These are phyloP conservation scores for Mesochorus sp. DNA, from an alignment of 2,888 invertebrate species.

Conservation along the genomic window DNA sequence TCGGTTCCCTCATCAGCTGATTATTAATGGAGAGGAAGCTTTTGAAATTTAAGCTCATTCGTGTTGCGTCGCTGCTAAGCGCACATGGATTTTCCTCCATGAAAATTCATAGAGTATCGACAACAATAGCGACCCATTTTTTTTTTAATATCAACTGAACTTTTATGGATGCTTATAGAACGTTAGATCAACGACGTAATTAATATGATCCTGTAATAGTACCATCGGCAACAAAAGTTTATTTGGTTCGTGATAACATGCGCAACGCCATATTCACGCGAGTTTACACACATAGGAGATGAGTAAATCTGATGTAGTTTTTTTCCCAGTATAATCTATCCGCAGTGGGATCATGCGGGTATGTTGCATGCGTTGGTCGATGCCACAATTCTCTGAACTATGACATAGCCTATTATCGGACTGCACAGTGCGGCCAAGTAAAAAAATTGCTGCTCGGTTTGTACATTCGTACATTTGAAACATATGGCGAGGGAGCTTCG, in stretches of 20 bases:
- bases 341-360: conserved; percentile 51
- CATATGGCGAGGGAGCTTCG: not conserved
- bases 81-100: too few relatives aligned
- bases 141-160: too few relatives aligned
- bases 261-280: not conserved
- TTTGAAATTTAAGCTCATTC: too few relatives aligned
- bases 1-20: too few relatives aligned
- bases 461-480: not conserved
- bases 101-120: too few relatives aligned
- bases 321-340: conserved; percentile 32
- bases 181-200: too few relatives aligned
- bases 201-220: conserved; percentile 47
- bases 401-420: conserved; percentile 21
- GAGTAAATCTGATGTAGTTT: conserved; percentile 42
- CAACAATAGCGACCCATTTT: too few relatives aligned
- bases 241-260: conserved; percentile 13
- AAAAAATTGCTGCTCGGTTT: conserved; percentile 4
- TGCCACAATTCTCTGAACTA: conserved; percentile 4
- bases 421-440: conserved; percentile 27
- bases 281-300: not conserved
- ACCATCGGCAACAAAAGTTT: conserved; percentile 15
- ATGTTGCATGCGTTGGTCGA: conserved; percentile 20
- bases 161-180: too few relatives aligned
- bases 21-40: too few relatives aligned
- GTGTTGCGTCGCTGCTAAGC: too few relatives aligned